A percentile compares a stretch with the other conserved stretches of the same genome.
Conservation (phyloP, 2,888 invertebrate genomes). For the Rhopalosiphum nymphaeae region DNA sequence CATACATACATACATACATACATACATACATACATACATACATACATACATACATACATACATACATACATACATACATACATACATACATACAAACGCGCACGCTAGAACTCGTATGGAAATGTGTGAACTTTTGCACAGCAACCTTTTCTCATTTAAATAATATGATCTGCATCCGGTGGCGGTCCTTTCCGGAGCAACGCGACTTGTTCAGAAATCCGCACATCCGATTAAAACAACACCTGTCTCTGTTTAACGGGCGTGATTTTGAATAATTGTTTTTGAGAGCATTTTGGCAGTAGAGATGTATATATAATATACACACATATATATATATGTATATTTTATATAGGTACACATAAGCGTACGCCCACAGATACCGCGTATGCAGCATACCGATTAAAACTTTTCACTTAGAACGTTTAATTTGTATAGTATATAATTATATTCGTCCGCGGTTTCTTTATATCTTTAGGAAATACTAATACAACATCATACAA, state of each 20-base stretch:
- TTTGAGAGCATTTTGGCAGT: slow-evolving; percentile 33
- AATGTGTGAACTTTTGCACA: slow-evolving; percentile 54
- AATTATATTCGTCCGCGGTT: neutral
- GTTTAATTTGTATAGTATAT: neutral
- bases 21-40: neutral
- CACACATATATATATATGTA: neutral
- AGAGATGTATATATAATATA: neutral
- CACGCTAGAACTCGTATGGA: slow-evolving; percentile 3
- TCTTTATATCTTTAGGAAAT: neutral
- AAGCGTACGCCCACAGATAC: neutral
- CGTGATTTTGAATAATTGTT: slow-evolving; percentile 62
- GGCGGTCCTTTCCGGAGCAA: slow-evolving; percentile 50
- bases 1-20: slow-evolving; percentile 10
- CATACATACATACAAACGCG: neutral
- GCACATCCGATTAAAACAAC: slow-evolving; percentile 54
- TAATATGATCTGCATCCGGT: slow-evolving; percentile 52
- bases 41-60: neutral
- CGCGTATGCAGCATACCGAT: neutral
- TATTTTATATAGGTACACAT: neutral
- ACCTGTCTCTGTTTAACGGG: slow-evolving; percentile 54
- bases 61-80: neutral
- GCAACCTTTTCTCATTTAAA: slow-evolving; percentile 58
- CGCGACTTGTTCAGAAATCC: slow-evolving; percentile 49
- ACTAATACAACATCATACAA: neutral
- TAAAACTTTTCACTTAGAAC: slow-evolving; percentile 38